Evolutionary conservation across 2,113 vertebrate species (phyloP).

Genomic region (Cyphomyrus discorhynchus): DNA sequence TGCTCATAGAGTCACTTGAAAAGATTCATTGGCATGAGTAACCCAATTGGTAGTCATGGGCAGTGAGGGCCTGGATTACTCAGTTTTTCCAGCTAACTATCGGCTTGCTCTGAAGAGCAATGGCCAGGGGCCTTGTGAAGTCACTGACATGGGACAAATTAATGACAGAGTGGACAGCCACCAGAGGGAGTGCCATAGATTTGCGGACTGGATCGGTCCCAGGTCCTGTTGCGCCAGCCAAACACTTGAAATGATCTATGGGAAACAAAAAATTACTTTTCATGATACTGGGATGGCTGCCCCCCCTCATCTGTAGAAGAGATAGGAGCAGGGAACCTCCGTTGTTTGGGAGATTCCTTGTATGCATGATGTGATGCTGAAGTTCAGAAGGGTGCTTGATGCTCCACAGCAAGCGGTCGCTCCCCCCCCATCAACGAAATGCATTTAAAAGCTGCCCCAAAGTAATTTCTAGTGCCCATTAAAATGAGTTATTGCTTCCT

Average conservation of each 20-base stretch:
- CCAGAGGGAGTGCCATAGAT: constrained; percentile 42
- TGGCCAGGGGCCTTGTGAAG: constrained; percentile 32
- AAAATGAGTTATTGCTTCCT: neutral
- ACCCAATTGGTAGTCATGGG: constrained; percentile 43
- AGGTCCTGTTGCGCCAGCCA: constrained; percentile 26
- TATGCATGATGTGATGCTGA: neutral
- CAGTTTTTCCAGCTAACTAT: constrained; percentile 39
- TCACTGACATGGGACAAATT: constrained; percentile 43
- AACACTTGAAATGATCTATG: constrained; percentile 20
- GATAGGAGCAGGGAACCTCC: neutral
- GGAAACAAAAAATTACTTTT: constrained; percentile 33
- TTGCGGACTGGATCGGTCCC: constrained; percentile 31
- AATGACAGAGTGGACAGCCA: constrained; percentile 41
- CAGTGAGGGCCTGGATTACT: constrained; percentile 39
- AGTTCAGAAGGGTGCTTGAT: neutral
- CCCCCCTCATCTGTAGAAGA: neutral
- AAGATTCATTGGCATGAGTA: constrained; percentile 34
- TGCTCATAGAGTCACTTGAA: constrained; percentile 37
- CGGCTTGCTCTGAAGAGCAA: constrained; percentile 37
- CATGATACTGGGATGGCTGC: constrained; percentile 20
- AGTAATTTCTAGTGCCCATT: neutral
- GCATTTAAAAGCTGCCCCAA: neutral
- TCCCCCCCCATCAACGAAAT: neutral
- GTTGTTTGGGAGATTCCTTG: neutral
- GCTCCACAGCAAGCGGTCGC: neutral